These are phyloP conservation scores for Acanthosepion pharaonis DNA, from an alignment of 2,888 invertebrate genomes.

Conservation along the genomic window DNA sequence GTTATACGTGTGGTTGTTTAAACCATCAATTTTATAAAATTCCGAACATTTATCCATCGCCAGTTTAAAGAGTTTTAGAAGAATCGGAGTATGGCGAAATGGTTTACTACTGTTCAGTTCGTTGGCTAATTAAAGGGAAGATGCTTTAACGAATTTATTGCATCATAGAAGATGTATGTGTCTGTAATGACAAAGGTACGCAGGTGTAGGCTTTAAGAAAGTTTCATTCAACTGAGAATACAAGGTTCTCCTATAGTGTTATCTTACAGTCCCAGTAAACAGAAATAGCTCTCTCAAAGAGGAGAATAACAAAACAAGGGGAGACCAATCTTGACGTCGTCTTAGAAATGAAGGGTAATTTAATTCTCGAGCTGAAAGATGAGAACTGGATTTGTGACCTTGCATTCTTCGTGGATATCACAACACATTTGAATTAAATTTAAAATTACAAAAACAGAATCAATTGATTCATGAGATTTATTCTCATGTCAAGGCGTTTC, in stretches of 20 bases:
- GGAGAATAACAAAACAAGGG: no score
- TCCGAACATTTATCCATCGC: background rate
- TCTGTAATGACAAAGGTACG: no score
- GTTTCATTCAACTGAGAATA: no score
- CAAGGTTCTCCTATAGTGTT: no score
- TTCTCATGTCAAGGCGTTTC: background rate
- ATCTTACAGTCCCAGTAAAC: no score
- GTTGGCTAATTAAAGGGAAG: background rate
- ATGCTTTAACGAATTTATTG: no score
- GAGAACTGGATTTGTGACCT: conserved; percentile 24
- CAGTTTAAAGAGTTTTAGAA: background rate
- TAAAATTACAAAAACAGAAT: background rate
- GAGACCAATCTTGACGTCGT: no score
- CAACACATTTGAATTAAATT: background rate
- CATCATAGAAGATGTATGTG: no score
- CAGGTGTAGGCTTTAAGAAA: no score
- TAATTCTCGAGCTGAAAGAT: background rate
- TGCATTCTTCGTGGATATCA: conserved; percentile 21
- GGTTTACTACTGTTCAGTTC: conserved; percentile 24
- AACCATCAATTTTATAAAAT: conserved; percentile 34
- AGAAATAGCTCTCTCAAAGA: no score
- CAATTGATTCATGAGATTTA: conserved; percentile 15
- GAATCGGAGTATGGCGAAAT: background rate
- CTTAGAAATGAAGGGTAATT: no score
- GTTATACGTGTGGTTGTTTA: background rate